Base-by-base conservation (phyloP, 2,888 invertebrate genomes). In the Microctonus hyperodae region DNA sequence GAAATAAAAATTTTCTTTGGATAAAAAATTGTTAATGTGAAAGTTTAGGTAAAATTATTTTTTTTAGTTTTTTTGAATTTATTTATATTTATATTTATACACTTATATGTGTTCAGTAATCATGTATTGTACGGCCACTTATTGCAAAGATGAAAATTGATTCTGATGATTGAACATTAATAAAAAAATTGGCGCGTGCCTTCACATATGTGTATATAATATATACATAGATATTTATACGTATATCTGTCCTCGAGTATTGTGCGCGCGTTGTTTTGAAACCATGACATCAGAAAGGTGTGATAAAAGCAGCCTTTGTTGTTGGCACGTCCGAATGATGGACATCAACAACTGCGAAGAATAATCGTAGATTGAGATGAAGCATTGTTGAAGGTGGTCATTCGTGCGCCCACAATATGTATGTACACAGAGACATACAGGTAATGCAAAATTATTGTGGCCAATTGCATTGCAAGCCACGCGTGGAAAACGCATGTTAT, bases 151-250 rank as follows among this genome's bases (percentile, higher is more conserved):
- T 55, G 55, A 28, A 55, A 55, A 55, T 33, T 55, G 33, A 20
- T 33, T 9, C n/a, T n/a, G 55, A 31, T 55, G 16, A 44, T 44
- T 44, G 44, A 16, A 44, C 16, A 35, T 9, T 16, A 44, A 25
- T 2, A 33, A 28, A 51, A 55, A 55, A 55, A 55, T 55, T 28
- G 55, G 16, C 33, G 55, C 33, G 55, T n/a, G 55, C 68, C 69
- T 68, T 73, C 68, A 71, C 72, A 3, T 44, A 7, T 44, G 16
- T 20, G 16, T 7, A 44, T 37, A 37, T 16, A 9, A 68, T 70
- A 69, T 60, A 16, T 58, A 55, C 55, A 48, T 59, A 64, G 68
- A n/a, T n/a, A 44, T 44, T 16, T 7, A 9, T 44, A 7, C 16
- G 16, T 44, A 16, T n/a, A 50, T 50, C 65, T 67, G 37, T 63